Conservation (phyloP, 2,888 invertebrate species). For the Agrochola lota region DNA sequence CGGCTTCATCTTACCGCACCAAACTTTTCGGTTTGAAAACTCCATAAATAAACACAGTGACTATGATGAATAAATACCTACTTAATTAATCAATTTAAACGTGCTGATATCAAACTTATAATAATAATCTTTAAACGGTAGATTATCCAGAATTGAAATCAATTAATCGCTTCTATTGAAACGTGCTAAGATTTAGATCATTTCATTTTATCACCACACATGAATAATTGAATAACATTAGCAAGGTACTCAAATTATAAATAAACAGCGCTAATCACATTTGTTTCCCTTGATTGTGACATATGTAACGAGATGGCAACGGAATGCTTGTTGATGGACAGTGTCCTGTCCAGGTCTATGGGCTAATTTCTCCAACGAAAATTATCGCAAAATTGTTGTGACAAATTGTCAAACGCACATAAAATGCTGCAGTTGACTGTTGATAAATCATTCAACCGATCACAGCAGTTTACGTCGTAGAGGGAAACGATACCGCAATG, state of each 20-base stretch:
- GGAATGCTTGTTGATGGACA: background rate
- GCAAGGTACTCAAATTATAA: background rate
- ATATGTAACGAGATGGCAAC: background rate
- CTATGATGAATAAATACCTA: background rate
- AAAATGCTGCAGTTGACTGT: background rate
- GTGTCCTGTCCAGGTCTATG: background rate
- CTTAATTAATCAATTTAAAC: background rate
- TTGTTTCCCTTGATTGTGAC: background rate
- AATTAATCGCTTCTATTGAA: background rate
- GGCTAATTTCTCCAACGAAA: background rate
- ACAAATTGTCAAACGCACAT: background rate
- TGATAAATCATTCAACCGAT: background rate
- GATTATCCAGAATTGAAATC: background rate
- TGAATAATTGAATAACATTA: background rate
- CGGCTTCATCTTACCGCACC: background rate
- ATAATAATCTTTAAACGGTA: background rate
- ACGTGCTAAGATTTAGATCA: background rate
- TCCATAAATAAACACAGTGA: constrained; percentile 4
- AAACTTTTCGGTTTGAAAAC: constrained; percentile 15
- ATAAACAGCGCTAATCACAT: background rate
- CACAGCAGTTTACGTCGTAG: background rate
- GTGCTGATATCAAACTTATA: background rate
- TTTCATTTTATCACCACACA: background rate
- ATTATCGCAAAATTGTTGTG: background rate
- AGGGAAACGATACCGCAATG: background rate